phyloP scores from a whole-genome alignment of 53 echinoderm and acorn worm species.

The Temnopleurus reevesii region DNA sequence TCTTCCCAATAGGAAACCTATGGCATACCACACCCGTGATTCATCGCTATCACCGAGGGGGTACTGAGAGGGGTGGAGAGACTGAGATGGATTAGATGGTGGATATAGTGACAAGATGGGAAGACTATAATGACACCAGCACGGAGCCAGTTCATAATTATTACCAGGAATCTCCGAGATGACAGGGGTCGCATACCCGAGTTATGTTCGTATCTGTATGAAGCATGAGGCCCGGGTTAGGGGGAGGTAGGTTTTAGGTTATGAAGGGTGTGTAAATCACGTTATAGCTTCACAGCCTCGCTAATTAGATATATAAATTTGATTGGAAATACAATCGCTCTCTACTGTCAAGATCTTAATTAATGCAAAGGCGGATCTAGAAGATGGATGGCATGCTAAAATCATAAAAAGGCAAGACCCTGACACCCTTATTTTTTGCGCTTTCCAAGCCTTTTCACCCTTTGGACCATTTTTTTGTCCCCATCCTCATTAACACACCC shows the following conservation, averaged over 20 bases:
- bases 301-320: not conserved
- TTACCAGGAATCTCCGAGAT: not conserved
- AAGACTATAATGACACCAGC: not conserved
- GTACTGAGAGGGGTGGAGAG: not conserved
- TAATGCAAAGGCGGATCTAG: too few relatives aligned
- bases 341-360: too few relatives aligned
- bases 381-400: too few relatives aligned
- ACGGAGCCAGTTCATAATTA: not conserved
- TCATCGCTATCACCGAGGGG: not conserved
- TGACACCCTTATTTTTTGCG: too few relatives aligned
- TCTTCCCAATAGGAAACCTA: not conserved
- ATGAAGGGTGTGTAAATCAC: not conserved
- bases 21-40: constrained; percentile 23
- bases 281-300: not conserved
- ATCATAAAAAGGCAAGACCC: too few relatives aligned
- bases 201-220: constrained; percentile 38
- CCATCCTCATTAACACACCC: too few relatives aligned
- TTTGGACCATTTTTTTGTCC: too few relatives aligned
- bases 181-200: constrained; percentile 50
- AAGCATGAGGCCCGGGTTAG: constrained; percentile 7
- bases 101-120: not conserved
- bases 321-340: too few relatives aligned
- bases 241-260: not conserved
- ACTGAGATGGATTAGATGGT: not conserved
- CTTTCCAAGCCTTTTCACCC: too few relatives aligned